Evolutionary conservation across 2,888 invertebrate genomes (phyloP).

Genomic region (Axea sp.): DNA sequence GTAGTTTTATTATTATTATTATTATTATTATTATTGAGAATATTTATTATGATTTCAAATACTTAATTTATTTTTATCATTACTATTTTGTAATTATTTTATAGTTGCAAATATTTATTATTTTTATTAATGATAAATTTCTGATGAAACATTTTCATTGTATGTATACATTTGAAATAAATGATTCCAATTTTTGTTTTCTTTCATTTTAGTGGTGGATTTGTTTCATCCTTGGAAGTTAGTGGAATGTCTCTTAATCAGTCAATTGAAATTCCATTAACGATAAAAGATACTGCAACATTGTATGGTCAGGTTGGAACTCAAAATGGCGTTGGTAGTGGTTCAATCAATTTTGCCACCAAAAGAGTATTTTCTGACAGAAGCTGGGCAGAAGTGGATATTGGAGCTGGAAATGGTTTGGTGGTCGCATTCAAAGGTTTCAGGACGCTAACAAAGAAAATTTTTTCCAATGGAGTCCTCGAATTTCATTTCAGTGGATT

Average conservation of each 20-base stretch:
- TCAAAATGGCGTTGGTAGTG: constrained; percentile 92
- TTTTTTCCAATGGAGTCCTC: constrained; percentile 88
- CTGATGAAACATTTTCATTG: too few relatives aligned
- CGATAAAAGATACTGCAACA: constrained; percentile 90
- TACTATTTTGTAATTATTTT: too few relatives aligned
- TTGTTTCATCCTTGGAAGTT: constrained; percentile 90
- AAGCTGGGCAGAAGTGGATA: constrained; percentile 93
- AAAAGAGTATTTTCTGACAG: constrained; percentile 89
- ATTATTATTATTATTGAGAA: too few relatives aligned
- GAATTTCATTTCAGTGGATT: constrained; percentile 88
- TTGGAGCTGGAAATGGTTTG: constrained; percentile 92
- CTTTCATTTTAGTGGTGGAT: constrained; percentile 74
- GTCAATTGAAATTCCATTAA: constrained; percentile 95
- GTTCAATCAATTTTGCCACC: constrained; percentile 88
- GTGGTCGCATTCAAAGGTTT: constrained; percentile 89
- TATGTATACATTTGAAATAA: too few relatives aligned
- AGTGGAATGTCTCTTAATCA: constrained; percentile 96
- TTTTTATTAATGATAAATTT: too few relatives aligned
- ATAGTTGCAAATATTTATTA: too few relatives aligned
- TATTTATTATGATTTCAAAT: too few relatives aligned
- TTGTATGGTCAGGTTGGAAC: constrained; percentile 90
- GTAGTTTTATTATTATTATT: too few relatives aligned
- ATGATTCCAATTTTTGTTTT: background rate
- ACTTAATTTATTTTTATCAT: too few relatives aligned
- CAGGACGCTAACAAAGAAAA: constrained; percentile 85